Base-by-base conservation (phyloP, 1,140 invertebrate genomes). In the Diprion similis region DNA sequence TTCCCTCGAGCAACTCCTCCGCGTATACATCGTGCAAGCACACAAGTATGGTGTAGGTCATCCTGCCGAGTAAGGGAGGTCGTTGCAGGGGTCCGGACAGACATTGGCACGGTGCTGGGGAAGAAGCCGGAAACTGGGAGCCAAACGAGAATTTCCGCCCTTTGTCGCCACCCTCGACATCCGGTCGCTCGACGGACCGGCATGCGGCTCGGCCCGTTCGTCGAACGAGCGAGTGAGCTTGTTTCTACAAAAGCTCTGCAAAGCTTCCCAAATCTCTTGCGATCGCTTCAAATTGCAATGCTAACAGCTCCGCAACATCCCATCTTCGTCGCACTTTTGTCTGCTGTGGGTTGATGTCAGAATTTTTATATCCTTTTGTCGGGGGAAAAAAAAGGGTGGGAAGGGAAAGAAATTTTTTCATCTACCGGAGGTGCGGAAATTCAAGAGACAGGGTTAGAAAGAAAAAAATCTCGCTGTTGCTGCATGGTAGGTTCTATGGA, bases 241-340 rank as follows among this genome's bases (percentile, higher is more conserved):
- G 24, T 37, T 37, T 37, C 24, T 37, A 37, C 24, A 37, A 37
- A 37, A 37, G 24, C 24, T 37, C 24, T 37, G 24, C 24, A 37
- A 37, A 37, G 24, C 24, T 37, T 37, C 24, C 24, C 24, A 6
- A 37, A 37, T 1, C 24, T 37, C 15, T 10, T 11, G 17, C 46
- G 37, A 72, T 72, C 71, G 45, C 15, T 15, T 51, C 71, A 66
- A 45, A 51, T 67, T 10, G 48, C 65, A 17, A 73, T 59, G 69
- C 64, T 68, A 73, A 73, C 68, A 37, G 24, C 24, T 37, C 24
- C 24, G 24, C 24, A 37, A 37, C 24, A 68, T 68, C 19, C 66
- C 11, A 68, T 11, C 11, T 15, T 15, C 11, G 10, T 13, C 66
- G 66, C 19, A 68, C 11, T 37, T 68, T 37, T 11, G 19, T 15